These are phyloP conservation scores for Brachionus plicatilis DNA, from an alignment of 1,140 invertebrate species.

Conservation along the genomic window DNA sequence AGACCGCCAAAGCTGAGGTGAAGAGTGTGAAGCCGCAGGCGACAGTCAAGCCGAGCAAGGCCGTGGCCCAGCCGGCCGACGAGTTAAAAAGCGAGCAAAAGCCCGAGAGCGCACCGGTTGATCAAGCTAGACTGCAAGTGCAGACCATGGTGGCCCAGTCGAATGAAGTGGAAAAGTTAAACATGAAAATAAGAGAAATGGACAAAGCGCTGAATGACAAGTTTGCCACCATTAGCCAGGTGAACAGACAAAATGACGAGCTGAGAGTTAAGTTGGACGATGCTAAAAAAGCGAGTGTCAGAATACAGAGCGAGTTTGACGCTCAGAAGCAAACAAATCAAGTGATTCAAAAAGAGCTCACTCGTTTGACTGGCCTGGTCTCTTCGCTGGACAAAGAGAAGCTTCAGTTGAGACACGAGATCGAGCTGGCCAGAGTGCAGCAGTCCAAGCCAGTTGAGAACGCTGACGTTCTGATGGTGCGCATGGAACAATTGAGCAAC, in stretches of 20 bases:
- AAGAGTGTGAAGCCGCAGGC: not conserved
- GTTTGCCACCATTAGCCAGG: not conserved
- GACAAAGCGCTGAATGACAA: slow-evolving; percentile 1
- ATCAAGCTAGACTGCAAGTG: not conserved
- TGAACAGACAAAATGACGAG: not conserved
- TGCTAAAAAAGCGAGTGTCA: not conserved
- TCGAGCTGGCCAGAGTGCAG: not conserved
- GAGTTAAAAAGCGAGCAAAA: not conserved
- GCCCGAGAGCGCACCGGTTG: not conserved
- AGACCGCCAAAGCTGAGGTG: not conserved
- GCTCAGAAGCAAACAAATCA: slow-evolving; percentile 9
- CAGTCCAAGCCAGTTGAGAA: not conserved
- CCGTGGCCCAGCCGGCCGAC: not conserved
- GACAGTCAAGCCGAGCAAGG: slow-evolving; percentile 13
- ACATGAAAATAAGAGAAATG: not conserved
- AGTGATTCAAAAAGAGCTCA: slow-evolving; percentile 28
- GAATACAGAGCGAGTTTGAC: not conserved
- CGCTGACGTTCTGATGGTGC: not conserved
- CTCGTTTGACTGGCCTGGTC: not conserved
- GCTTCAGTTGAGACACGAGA: not conserved
- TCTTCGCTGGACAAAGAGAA: slow-evolving; percentile 1
- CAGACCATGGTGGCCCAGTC: not conserved
- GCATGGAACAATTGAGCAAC: not conserved
- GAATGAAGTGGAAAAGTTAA: not conserved
- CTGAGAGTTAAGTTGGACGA: not conserved